Percentiles rank a stretch among this genome's conserved stretches.
Conservation (phyloP, 2,113 vertebrate species). For the Zosterops borbonicus region DNA sequence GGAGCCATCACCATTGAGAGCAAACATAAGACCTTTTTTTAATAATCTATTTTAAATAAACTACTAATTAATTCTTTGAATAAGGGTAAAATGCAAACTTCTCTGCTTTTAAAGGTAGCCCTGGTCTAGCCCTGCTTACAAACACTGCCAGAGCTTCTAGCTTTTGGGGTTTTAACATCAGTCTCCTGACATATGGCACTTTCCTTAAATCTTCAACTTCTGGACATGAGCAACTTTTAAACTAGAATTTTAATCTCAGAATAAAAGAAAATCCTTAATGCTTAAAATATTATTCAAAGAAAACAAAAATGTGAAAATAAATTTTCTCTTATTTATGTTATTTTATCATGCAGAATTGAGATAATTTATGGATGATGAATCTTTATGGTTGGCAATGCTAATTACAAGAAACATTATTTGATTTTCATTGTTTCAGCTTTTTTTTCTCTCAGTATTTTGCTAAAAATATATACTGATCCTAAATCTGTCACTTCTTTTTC, state of each 20-base stretch:
- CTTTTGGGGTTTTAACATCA: neutral
- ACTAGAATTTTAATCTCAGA: neutral
- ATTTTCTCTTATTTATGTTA: neutral
- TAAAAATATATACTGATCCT: neutral
- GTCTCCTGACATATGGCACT: neutral
- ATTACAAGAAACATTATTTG: neutral
- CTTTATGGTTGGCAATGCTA: neutral
- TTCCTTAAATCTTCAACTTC: neutral
- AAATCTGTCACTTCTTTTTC: neutral
- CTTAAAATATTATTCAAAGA: neutral
- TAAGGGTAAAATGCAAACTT: neutral
- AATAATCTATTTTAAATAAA: neutral
- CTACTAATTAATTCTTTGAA: neutral
- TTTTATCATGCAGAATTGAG: neutral
- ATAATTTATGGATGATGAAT: neutral
- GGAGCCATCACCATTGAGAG: neutral
- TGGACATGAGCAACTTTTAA: neutral
- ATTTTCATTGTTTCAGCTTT: neutral
- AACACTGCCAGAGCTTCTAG: neutral
- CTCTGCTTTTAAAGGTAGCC: neutral
- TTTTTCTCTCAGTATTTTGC: neutral
- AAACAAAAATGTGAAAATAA: neutral
- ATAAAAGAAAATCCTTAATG: neutral
- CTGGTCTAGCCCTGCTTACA: neutral
- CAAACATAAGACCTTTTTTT: neutral